Percentiles rank a stretch among this genome's conserved stretches.
Evolutionary conservation across 2,888 invertebrate genomes (phyloP).

Genomic region (Philonicus albiceps): DNA sequence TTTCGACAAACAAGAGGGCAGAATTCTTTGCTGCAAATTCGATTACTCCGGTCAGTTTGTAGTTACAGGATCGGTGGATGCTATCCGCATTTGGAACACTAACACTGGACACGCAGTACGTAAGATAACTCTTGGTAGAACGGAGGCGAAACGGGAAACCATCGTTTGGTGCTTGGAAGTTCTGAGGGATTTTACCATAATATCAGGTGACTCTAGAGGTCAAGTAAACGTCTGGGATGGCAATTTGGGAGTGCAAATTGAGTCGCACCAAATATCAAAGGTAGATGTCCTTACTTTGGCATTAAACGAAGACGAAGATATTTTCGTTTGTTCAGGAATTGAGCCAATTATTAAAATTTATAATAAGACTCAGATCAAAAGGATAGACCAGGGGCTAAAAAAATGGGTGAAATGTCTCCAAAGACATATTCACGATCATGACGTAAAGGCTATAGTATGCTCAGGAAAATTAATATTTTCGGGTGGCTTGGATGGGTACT

Average conservation of each 20-base stretch:
- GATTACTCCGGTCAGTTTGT: slow-evolving; percentile 77
- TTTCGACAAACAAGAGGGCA: slow-evolving; percentile 89
- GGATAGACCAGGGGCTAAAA: slow-evolving; percentile 65
- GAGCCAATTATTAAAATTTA: slow-evolving; percentile 83
- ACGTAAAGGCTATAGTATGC: slow-evolving; percentile 78
- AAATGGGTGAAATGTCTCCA: slow-evolving; percentile 86
- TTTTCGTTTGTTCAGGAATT: slow-evolving; percentile 80
- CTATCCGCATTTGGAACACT: slow-evolving; percentile 87
- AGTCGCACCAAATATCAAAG: slow-evolving; percentile 80
- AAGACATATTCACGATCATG: slow-evolving; percentile 84
- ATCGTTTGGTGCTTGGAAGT: slow-evolving; percentile 89
- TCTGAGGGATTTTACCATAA: slow-evolving; percentile 80
- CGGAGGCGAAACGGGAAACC: slow-evolving; percentile 72
- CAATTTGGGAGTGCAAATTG: slow-evolving; percentile 77
- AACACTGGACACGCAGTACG: slow-evolving; percentile 84
- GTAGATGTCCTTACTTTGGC: slow-evolving; percentile 81
- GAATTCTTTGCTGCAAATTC: slow-evolving; percentile 89
- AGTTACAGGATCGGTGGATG: slow-evolving; percentile 81
- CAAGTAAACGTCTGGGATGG: slow-evolving; percentile 90
- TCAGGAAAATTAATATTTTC: slow-evolving; percentile 73
- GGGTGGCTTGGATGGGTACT: slow-evolving; percentile 81
- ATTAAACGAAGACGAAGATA: slow-evolving; percentile 73
- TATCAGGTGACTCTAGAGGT: slow-evolving; percentile 89
- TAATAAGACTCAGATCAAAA: slow-evolving; percentile 70
- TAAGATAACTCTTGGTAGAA: slow-evolving; percentile 76